Base-by-base conservation (phyloP, 2,888 invertebrate genomes). In the Gibbula magus region DNA sequence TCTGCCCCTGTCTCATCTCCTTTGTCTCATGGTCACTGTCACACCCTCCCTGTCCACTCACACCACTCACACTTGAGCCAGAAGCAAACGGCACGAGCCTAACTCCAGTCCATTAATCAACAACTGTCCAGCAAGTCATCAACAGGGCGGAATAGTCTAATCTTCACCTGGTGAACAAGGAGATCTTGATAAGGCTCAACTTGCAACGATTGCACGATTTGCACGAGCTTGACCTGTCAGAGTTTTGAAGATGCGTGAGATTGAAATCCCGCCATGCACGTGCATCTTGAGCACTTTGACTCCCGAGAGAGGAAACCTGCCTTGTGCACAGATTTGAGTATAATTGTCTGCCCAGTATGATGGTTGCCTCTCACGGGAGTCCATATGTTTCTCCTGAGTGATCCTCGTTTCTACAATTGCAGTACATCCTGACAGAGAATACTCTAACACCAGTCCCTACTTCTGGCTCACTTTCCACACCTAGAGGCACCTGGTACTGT, bases 41-140 rank as follows among this genome's bases (percentile, higher is more conserved):
- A 18, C 70, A 20, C 29, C 18, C 70, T 70, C 35, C 3, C 18
- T 70, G 70, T 70, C 70, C 35, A 70, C 70, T 70, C 25, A 20
- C 35, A 70, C 35, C 39, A 70, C 70, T 70, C 70, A 35, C 18
- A 32, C 70, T 39, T 35, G 70, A 16, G 70, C 39, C 32, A 32
- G 70, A 18, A 39, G 29, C 70, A 70, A 67, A 35, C 35, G 70
- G 70, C 70, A 70, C 70, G 70, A 70, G 70, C 70, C 70, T 35
- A 39, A 70, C 35, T 35, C 70, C 7, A 16, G 32, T 32, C 35
- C 70, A 70, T 70, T 70, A 70, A 70, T 70, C 70, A 70, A 39
- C 35, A 70, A 70, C 70, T 70, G 70, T 70, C 70, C 70, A n/a
- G 18, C 8, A 16, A 35, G 70, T 35, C 70, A 70, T 70, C 70